Base-by-base conservation (phyloP, 2,888 invertebrate genomes). In the Rapana venosa region DNA sequence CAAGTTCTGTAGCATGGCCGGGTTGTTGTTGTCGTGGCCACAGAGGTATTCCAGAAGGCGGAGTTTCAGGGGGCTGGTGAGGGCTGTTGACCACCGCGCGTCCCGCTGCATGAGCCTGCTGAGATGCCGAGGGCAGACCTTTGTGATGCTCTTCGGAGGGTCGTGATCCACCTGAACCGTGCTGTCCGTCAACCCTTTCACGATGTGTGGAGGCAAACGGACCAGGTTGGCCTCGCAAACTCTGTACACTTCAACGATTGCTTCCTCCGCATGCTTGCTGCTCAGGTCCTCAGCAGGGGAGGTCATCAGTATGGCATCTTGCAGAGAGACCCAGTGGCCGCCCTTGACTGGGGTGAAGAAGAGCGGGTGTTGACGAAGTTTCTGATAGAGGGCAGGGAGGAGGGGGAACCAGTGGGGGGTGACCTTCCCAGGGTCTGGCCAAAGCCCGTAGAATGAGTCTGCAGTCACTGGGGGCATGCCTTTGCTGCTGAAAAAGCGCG, bases 41-140 rank as follows among this genome's bases (percentile, higher is more conserved):
- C 88, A 88, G 11, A 88, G 88, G 47, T 88, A 88, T n/a, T 81
- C 8, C 17, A 88, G 81, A 32, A 88, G 1, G 32, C 79, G 81
- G 15, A 26, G 35, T 22, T 88, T 88, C 20, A 58, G 36, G 11
- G 58, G 13, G 17, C 15, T 20, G 22, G 58, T 77, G 1, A 88
- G 81, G 8, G 30, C 22, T 26, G 15, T 47, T 2, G 47, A 81
- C 88, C 79, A 79, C 17, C 26, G 56, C 22, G 20, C 0, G 61
- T 81, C 30, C 4, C 13, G 6, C 26, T 22, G 30, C 88, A 88
- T 88, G 56, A 88, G 0, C 22, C 32, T 20, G 61, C 88, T 81
- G 32, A 79, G 81, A 0, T 35, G 20, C 20, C 81, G 15, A 30
- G 88, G 81, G 32, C 77, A 26, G 56, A 87, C 87, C 22, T 4